A percentile compares a stretch with the other conserved stretches of the same genome.
phyloP scores from a whole-genome alignment of 2,113 vertebrate species.

The Dipodomys ordii region DNA sequence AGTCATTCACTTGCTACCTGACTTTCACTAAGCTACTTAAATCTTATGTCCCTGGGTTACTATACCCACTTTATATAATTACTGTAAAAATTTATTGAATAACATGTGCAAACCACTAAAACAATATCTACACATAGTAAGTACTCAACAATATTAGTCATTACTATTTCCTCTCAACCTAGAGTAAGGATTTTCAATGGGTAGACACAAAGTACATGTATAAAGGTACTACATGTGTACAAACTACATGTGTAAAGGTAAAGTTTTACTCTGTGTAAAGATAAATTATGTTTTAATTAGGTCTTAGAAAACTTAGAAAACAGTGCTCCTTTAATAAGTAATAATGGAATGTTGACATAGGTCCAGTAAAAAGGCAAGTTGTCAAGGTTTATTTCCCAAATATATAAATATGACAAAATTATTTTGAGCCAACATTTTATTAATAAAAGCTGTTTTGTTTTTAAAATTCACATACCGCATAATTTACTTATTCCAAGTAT shows the following conservation, averaged over 20 bases:
- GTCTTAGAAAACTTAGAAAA: conserved; percentile 10
- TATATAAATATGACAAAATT: conserved; percentile 16
- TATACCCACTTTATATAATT: not conserved
- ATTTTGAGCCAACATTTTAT: conserved; percentile 2
- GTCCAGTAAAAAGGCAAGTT: not conserved
- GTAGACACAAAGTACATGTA: not conserved
- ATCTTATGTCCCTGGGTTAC: not conserved
- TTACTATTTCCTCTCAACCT: not conserved
- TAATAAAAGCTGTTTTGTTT: not conserved
- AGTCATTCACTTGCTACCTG: not conserved
- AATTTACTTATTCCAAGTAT: conserved; percentile 7
- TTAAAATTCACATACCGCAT: not conserved
- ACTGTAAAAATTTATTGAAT: not conserved
- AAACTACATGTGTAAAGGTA: not conserved
- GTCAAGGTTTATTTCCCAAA: conserved; percentile 15
- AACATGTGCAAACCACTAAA: not conserved
- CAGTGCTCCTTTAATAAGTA: conserved; percentile 3
- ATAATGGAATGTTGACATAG: not conserved
- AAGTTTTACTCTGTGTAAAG: not conserved
- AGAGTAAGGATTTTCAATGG: not conserved
- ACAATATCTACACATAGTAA: not conserved
- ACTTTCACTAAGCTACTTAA: not conserved
- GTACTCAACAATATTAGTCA: not conserved
- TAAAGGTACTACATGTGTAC: not conserved
- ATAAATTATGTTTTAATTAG: not conserved